Evolutionary conservation across 2,113 vertebrate species (phyloP).

Genomic region (Arvicanthis niloticus): DNA sequence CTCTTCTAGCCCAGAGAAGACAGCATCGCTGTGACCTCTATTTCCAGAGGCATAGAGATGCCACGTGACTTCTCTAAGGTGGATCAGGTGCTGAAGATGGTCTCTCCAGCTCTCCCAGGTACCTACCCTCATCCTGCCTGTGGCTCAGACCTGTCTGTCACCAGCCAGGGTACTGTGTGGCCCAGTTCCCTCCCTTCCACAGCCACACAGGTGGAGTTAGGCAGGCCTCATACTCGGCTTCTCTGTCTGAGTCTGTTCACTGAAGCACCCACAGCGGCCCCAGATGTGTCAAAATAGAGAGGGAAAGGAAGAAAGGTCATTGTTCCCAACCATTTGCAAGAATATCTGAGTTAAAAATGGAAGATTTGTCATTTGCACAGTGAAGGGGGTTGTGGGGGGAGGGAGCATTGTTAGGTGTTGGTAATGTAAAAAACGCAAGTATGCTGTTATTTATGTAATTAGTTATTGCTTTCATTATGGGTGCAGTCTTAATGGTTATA

Average conservation of each 20-base stretch:
- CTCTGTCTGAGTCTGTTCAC: constrained; percentile 53
- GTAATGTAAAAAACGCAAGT: constrained; percentile 93
- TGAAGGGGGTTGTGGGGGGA: constrained; percentile 86
- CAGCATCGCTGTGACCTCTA: background rate
- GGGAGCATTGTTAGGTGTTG: constrained; percentile 92
- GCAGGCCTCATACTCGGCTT: background rate
- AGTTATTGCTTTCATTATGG: constrained; percentile 95
- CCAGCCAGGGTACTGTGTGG: background rate
- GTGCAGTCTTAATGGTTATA: constrained; percentile 94
- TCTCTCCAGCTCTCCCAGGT: background rate
- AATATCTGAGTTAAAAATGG: constrained; percentile 89
- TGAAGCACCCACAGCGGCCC: constrained; percentile 60
- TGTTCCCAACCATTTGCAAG: constrained; percentile 87
- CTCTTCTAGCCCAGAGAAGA: background rate
- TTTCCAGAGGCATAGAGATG: too few relatives aligned
- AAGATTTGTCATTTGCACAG: constrained; percentile 90
- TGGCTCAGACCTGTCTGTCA: background rate
- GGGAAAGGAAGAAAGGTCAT: constrained; percentile 84
- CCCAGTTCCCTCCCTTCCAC: background rate
- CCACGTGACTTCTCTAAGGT: background rate
- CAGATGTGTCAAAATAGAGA: constrained; percentile 78
- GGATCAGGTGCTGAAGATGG: background rate
- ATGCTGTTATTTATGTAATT: constrained; percentile 94
- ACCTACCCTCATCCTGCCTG: background rate
- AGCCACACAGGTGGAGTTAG: background rate